phyloP scores from a whole-genome alignment of 2,113 vertebrate genomes.

The Caretta caretta region DNA sequence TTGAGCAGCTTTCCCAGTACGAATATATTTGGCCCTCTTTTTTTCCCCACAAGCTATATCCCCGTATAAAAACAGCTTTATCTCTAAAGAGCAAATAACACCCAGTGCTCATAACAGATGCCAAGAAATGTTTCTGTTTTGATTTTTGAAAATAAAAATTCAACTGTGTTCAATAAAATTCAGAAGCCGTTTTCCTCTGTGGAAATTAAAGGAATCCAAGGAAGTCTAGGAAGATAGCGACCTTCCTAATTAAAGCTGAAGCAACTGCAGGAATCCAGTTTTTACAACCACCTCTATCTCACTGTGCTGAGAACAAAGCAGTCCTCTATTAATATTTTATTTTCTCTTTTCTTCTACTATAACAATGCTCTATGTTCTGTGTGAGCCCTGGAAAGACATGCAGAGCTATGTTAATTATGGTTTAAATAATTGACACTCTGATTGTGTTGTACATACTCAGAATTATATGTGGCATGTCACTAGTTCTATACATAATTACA shows the following conservation, averaged over 20 bases:
- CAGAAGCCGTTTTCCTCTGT: constrained; percentile 89
- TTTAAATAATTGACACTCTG: constrained; percentile 86
- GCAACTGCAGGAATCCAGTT: constrained; percentile 87
- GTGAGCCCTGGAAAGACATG: constrained; percentile 83
- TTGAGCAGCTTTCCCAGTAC: constrained; percentile 80
- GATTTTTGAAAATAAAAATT: constrained; percentile 89
- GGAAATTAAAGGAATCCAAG: constrained; percentile 92
- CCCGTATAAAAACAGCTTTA: constrained; percentile 83
- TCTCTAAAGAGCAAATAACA: constrained; percentile 90
- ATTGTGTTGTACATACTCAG: constrained; percentile 75
- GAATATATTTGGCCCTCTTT: constrained; percentile 77
- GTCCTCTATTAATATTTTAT: constrained; percentile 95
- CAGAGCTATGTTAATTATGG: constrained; percentile 89
- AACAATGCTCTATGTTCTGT: constrained; percentile 89
- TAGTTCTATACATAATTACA: constrained; percentile 75
- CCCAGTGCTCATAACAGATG: constrained; percentile 87
- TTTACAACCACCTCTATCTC: constrained; percentile 86
- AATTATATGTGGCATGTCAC: constrained; percentile 70
- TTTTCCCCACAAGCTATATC: constrained; percentile 79
- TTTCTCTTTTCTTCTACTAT: constrained; percentile 92
- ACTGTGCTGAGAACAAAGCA: constrained; percentile 92
- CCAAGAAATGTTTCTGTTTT: constrained; percentile 88
- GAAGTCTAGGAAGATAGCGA: constrained; percentile 87
- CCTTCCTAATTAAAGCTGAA: constrained; percentile 93
- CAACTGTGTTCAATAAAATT: constrained; percentile 88